Evolutionary conservation across 2,888 invertebrate species (phyloP).

Genomic region (Notodonta ziczac): DNA sequence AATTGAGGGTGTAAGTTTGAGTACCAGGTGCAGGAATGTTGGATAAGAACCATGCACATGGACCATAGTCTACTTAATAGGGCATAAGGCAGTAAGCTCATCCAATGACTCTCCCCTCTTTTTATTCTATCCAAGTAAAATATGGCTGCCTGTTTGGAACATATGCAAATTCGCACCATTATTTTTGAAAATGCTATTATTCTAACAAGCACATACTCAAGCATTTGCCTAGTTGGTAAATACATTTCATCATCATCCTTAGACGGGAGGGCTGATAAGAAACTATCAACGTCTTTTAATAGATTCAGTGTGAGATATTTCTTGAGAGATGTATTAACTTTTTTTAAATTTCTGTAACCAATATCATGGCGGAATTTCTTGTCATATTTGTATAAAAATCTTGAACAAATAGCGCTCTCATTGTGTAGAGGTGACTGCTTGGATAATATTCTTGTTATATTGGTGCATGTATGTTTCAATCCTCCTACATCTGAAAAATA

Average conservation of each 20-base stretch:
- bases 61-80: slow-evolving; percentile 83
- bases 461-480: slow-evolving; percentile 54
- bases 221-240: slow-evolving; percentile 85
- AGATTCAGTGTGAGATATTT: slow-evolving; percentile 78
- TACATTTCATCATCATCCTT: slow-evolving; percentile 52
- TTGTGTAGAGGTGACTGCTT: slow-evolving; percentile 78
- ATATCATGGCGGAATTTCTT: slow-evolving; percentile 85
- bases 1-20: slow-evolving; percentile 66
- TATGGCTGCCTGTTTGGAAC: slow-evolving; percentile 74
- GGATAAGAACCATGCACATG: slow-evolving; percentile 71
- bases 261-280: slow-evolving; percentile 58
- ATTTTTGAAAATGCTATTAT: slow-evolving; percentile 83
- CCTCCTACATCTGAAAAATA: slow-evolving; percentile 59
- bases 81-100: slow-evolving; percentile 82
- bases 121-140: slow-evolving; percentile 80
- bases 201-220: slow-evolving; percentile 82
- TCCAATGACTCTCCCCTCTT: slow-evolving; percentile 83
- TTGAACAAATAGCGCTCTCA: slow-evolving; percentile 82
- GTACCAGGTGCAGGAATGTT: slow-evolving; percentile 81
- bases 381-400: slow-evolving; percentile 84
- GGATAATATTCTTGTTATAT: slow-evolving; percentile 57
- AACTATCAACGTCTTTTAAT: slow-evolving; percentile 70
- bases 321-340: slow-evolving; percentile 78
- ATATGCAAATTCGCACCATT: slow-evolving; percentile 76
- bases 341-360: slow-evolving; percentile 81